These are phyloP conservation scores for Spinus pinus DNA, from an alignment of 2,797 vertebrate genomes.

Conservation along the genomic window DNA sequence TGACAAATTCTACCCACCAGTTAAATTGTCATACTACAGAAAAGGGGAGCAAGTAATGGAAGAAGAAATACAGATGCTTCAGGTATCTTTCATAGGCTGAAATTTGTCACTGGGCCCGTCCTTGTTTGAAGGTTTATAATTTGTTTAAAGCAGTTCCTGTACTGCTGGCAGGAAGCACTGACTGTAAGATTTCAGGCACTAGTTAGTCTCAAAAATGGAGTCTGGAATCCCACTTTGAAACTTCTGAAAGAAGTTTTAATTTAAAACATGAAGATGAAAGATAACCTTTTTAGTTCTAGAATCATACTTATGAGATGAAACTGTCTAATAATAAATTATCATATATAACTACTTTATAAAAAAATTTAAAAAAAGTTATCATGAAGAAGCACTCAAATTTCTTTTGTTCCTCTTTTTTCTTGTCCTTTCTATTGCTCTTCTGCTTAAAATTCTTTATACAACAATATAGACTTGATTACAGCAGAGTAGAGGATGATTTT, in stretches of 20 bases:
- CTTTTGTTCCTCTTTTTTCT: slow-evolving; percentile 32
- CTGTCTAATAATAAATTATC: slow-evolving; percentile 46
- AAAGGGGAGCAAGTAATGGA: neutral
- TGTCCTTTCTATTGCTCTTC: slow-evolving; percentile 21
- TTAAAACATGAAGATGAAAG: neutral
- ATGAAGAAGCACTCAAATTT: slow-evolving; percentile 40
- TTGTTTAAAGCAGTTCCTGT: neutral
- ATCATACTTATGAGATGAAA: neutral
- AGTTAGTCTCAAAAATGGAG: neutral
- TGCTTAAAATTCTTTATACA: slow-evolving; percentile 72
- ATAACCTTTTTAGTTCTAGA: neutral
- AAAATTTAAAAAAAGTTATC: slow-evolving; percentile 42
- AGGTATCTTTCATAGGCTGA: neutral
- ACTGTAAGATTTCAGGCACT: neutral
- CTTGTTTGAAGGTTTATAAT: neutral
- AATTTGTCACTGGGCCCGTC: neutral
- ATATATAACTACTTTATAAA: slow-evolving; percentile 54
- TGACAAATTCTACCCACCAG: neutral
- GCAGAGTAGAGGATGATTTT: slow-evolving; percentile 66
- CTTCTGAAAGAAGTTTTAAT: neutral
- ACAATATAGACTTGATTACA: slow-evolving; percentile 76
- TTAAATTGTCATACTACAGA: neutral
- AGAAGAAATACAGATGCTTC: neutral
- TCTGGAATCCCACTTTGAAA: neutral
- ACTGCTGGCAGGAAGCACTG: neutral